phyloP scores from a whole-genome alignment of 2,888 invertebrate genomes.

The Troides helena region DNA sequence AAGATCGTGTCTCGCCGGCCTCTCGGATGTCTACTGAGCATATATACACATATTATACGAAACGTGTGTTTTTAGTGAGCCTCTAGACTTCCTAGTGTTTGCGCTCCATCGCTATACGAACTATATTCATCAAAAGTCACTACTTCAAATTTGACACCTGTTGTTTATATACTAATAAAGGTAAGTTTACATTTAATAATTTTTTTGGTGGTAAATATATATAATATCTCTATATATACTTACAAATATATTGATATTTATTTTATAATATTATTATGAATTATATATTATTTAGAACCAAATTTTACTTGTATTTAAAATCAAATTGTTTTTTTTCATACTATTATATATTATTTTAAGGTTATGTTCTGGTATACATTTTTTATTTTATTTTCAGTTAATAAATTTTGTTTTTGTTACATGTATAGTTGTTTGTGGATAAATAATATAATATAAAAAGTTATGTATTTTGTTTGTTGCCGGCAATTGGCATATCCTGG shows the following conservation, averaged over 20 bases:
- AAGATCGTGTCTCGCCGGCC: slow-evolving; percentile 45
- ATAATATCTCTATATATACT: background rate
- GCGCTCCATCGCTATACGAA: slow-evolving; percentile 44
- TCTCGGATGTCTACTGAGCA: slow-evolving; percentile 42
- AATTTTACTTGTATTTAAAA: background rate
- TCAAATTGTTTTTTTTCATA: background rate
- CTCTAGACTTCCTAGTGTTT: slow-evolving; percentile 52
- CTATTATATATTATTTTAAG: background rate
- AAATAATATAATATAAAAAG: slow-evolving; percentile 9
- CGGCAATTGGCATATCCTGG: slow-evolving; percentile 75
- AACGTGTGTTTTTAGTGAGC: slow-evolving; percentile 68
- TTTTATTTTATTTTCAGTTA: background rate
- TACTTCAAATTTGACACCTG: slow-evolving; percentile 69
- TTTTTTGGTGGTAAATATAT: background rate
- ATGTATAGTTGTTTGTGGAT: background rate
- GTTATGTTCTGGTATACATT: too few species aligned
- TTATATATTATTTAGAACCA: background rate
- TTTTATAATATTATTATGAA: background rate
- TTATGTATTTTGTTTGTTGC: slow-evolving; percentile 61
- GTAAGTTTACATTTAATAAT: slow-evolving; percentile 46
- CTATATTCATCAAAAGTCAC: slow-evolving; percentile 62
- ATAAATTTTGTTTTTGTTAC: background rate
- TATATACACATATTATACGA: slow-evolving; percentile 49
- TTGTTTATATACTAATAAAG: slow-evolving; percentile 56
- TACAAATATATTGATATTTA: background rate